phyloP scores from a whole-genome alignment of 2,113 vertebrate species.

The Erpornis zantholeuca region DNA sequence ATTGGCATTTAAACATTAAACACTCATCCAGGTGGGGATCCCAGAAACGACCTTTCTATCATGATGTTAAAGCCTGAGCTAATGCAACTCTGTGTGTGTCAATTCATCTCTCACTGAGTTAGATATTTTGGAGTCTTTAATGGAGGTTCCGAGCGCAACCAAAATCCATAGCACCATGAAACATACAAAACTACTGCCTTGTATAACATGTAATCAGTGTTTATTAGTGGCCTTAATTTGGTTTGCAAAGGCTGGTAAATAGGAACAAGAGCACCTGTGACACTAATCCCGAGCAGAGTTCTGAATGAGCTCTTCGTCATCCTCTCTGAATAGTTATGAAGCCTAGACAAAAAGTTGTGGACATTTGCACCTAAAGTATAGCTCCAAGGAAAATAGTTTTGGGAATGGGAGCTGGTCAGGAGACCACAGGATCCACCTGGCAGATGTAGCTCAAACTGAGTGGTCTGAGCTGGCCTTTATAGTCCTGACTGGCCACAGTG shows the following conservation, averaged over 20 bases:
- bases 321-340: background rate
- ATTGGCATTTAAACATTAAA: background rate
- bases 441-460: background rate
- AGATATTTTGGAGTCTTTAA: background rate
- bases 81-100: background rate
- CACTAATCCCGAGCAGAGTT: background rate
- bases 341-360: background rate
- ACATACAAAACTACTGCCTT: background rate
- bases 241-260: background rate
- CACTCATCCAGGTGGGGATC: background rate
- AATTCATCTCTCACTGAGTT: background rate
- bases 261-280: background rate
- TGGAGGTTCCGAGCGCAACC: background rate
- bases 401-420: background rate
- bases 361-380: background rate
- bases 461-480: background rate
- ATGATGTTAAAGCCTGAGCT: background rate
- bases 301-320: background rate
- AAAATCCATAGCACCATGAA: background rate
- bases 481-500: fast-evolving
- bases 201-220: background rate
- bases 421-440: background rate
- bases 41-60: background rate
- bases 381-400: background rate
- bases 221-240: background rate